A percentile compares a stretch with the other conserved stretches of the same genome.
Evolutionary conservation across 2,113 vertebrate species (phyloP).

Genomic region (Cephalopterus ornatus): DNA sequence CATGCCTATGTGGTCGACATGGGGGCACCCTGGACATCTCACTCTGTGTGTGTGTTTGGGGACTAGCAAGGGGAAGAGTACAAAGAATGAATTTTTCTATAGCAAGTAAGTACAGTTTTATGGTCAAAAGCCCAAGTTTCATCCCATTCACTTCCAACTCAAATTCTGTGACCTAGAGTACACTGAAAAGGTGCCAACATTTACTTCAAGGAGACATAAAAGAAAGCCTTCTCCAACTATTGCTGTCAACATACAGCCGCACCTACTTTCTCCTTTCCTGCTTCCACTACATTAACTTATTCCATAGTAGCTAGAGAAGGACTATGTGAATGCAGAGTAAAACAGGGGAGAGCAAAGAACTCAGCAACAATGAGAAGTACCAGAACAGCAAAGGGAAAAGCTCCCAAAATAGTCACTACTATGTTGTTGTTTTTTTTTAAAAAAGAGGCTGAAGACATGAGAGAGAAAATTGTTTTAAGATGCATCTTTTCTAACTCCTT

Average conservation of each 20-base stretch:
- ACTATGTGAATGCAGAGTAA: neutral
- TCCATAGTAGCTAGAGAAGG: neutral
- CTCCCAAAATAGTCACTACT: neutral
- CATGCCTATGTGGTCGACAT: accelerated
- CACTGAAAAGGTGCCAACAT: neutral
- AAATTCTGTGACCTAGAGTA: neutral
- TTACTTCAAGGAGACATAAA: neutral
- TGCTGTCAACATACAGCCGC: neutral
- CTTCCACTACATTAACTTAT: neutral
- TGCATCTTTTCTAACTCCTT: neutral
- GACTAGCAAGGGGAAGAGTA: neutral
- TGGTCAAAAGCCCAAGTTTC: slow-evolving; percentile 13
- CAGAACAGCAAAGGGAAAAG: neutral
- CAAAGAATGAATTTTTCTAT: neutral
- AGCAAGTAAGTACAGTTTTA: neutral
- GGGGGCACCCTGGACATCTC: neutral
- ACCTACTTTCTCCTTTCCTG: neutral
- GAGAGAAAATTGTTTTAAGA: neutral
- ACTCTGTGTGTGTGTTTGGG: neutral
- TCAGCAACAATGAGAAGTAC: neutral
- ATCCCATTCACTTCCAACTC: neutral
- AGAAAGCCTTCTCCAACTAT: neutral
- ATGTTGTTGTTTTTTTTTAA: neutral
- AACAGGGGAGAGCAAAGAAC: neutral
- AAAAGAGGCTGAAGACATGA: neutral